phyloP scores from a whole-genome alignment of 2,888 invertebrate genomes.

The Gnatocerus cornutus region DNA sequence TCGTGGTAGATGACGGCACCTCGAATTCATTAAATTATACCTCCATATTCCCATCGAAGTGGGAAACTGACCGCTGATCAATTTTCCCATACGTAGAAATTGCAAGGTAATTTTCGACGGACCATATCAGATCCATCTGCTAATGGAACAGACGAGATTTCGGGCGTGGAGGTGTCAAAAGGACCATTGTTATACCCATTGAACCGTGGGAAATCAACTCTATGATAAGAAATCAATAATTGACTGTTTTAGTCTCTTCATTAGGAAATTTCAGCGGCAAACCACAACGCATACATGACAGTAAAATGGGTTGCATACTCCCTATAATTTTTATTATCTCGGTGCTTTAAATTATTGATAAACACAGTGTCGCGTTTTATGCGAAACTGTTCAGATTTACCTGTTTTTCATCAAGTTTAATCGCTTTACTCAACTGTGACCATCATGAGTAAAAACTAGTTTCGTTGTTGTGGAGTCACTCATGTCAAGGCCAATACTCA shows the following conservation, averaged over 20 bases:
- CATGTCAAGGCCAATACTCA: slow-evolving; percentile 35
- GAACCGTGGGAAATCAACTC: slow-evolving; percentile 37
- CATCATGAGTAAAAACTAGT: slow-evolving; percentile 19
- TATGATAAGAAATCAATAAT: slow-evolving; percentile 23
- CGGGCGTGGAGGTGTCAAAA: slow-evolving; percentile 68
- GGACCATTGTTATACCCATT: slow-evolving; percentile 58
- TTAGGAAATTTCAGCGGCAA: background rate
- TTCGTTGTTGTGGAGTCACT: slow-evolving; percentile 18
- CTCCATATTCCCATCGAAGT: slow-evolving; percentile 28
- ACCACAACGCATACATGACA: background rate
- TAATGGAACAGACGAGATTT: slow-evolving; percentile 60
- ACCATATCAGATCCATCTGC: slow-evolving; percentile 42
- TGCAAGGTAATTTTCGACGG: slow-evolving; percentile 34
- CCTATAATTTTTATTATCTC: slow-evolving; percentile 2
- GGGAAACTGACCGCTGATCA: slow-evolving; percentile 32
- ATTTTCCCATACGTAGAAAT: slow-evolving; percentile 36
- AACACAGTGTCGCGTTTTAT: slow-evolving; percentile 3
- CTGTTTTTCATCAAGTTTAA: background rate
- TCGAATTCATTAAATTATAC: slow-evolving; percentile 49
- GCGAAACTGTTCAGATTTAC: slow-evolving; percentile 13
- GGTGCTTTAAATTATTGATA: background rate
- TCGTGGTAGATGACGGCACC: slow-evolving; percentile 45
- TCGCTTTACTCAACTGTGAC: slow-evolving; percentile 6
- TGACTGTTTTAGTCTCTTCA: background rate
- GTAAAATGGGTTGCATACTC: slow-evolving; percentile 15